Evolutionary conservation across 2,113 vertebrate species (phyloP).

Genomic region (Pomatostomus ruficeps): DNA sequence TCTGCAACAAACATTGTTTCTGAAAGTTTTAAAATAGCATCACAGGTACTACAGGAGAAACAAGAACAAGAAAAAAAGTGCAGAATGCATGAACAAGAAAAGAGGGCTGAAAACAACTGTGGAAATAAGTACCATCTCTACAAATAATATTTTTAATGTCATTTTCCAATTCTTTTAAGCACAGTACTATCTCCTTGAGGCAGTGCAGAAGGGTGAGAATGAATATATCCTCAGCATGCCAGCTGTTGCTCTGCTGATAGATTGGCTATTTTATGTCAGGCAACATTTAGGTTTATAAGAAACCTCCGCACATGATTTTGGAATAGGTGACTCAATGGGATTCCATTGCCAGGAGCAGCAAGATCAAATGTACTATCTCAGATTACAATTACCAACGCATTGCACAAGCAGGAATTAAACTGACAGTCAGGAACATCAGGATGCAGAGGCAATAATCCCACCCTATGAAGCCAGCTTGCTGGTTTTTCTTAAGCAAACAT

Average conservation of each 20-base stretch:
- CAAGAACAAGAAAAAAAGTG: not conserved
- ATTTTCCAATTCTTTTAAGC: not conserved
- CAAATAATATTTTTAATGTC: slow-evolving; percentile 20
- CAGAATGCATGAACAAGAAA: not conserved
- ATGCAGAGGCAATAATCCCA: slow-evolving; percentile 14
- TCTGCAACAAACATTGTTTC: not conserved
- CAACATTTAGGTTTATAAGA: not conserved
- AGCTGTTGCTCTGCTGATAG: slow-evolving; percentile 18
- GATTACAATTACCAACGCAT: slow-evolving; percentile 6
- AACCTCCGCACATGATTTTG: not conserved
- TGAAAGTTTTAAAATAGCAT: not conserved
- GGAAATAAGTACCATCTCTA: not conserved
- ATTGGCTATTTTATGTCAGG: not conserved
- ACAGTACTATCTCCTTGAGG: not conserved
- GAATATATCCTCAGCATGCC: not conserved
- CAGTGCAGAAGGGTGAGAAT: not conserved
- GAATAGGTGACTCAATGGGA: slow-evolving; percentile 8
- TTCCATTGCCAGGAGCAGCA: slow-evolving; percentile 34
- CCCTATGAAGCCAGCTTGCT: not conserved
- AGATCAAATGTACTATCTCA: not conserved
- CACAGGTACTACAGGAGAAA: not conserved
- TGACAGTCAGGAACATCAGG: not conserved
- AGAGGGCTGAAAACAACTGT: not conserved
- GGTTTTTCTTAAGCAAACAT: slow-evolving; percentile 7
- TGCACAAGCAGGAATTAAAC: slow-evolving; percentile 23